Conservation (phyloP, 2,113 vertebrate genomes). For the Felis chaus region DNA sequence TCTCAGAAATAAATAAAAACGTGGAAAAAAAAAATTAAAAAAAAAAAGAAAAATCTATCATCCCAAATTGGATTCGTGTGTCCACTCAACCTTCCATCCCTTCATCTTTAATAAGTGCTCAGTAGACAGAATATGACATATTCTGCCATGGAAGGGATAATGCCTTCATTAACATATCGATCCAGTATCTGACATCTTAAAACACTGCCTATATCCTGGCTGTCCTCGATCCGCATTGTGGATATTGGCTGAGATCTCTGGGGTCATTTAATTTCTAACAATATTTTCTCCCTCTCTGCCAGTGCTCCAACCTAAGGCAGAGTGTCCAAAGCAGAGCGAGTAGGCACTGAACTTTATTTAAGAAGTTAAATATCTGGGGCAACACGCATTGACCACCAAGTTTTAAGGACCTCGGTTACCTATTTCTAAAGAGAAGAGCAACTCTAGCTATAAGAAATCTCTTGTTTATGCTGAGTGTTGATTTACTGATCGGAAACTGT, state of each 20-base stretch:
- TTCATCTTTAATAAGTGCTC: background rate
- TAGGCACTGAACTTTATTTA: background rate
- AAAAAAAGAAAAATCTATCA: background rate
- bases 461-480: background rate
- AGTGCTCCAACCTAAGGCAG: background rate
- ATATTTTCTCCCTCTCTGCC: background rate
- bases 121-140: background rate
- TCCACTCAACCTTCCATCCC: fast-evolving
- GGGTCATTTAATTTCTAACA: background rate
- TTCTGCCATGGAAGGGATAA: background rate
- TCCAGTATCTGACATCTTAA: background rate
- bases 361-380: background rate
- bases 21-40: too few species aligned
- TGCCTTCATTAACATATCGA: too few species aligned
- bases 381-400: background rate
- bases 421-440: background rate
- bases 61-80: background rate
- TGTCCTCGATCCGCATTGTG: background rate
- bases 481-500: background rate
- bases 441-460: background rate
- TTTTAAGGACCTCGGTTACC: background rate
- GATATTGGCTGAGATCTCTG: background rate
- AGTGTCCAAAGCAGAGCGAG: background rate
- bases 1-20: too few species aligned
- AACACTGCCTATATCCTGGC: background rate